These are phyloP conservation scores for Erebia aethiops DNA, from an alignment of 2,888 invertebrate species.

Conservation along the genomic window DNA sequence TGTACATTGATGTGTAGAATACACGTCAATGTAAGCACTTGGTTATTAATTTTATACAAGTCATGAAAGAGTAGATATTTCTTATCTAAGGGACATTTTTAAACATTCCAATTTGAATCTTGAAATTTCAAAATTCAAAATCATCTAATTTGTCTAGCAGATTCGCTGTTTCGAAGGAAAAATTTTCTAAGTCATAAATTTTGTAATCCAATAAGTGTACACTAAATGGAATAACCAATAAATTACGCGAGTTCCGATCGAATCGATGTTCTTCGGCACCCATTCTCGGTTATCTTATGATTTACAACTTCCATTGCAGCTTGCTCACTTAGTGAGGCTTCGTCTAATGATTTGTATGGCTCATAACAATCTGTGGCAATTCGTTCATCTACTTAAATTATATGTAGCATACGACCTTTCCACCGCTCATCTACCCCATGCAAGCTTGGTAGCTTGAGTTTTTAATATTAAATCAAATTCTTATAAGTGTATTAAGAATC, in stretches of 20 bases:
- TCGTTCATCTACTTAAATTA: conserved; percentile 11
- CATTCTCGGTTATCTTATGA: conserved; percentile 48
- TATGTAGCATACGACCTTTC: not conserved
- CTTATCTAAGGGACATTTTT: too few species aligned
- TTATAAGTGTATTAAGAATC: too few species aligned
- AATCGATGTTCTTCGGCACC: conserved; percentile 41
- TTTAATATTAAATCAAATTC: too few species aligned
- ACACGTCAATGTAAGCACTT: too few species aligned
- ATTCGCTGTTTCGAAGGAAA: conserved; percentile 22
- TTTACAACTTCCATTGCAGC: conserved; percentile 48
- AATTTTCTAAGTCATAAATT: conserved; percentile 41
- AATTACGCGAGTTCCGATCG: conserved; percentile 41
- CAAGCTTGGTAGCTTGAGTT: too few species aligned
- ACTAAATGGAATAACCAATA: conserved; percentile 43
- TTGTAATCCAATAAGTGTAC: conserved; percentile 43
- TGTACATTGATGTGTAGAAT: too few species aligned
- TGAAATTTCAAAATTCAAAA: not conserved
- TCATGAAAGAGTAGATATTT: too few species aligned
- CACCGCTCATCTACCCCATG: too few species aligned
- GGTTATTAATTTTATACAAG: too few species aligned
- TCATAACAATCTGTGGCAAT: conserved; percentile 26
- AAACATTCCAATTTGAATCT: too few species aligned
- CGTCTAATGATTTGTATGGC: conserved; percentile 37
- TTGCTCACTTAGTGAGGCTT: conserved; percentile 35
- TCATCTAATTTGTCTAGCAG: not conserved